phyloP scores from a whole-genome alignment of 1,140 invertebrate genomes.

The Neuroterus valhalla region DNA sequence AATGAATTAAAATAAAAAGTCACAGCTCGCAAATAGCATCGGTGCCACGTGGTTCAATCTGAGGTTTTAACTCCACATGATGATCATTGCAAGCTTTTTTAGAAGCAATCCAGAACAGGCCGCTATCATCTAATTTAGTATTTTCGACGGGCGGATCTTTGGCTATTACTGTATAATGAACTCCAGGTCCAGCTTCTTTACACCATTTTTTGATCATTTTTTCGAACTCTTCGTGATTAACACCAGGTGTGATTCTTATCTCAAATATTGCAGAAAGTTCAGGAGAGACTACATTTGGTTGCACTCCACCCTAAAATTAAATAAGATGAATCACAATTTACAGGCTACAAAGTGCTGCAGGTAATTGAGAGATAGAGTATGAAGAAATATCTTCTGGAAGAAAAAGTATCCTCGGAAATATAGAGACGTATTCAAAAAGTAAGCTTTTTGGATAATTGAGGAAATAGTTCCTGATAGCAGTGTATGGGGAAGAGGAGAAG shows the following conservation, averaged over 20 bases:
- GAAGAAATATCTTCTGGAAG: too few species aligned
- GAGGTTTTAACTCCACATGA: slow-evolving; percentile 77
- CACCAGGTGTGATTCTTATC: slow-evolving; percentile 84
- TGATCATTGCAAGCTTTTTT: slow-evolving; percentile 77
- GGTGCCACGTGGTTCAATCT: slow-evolving; percentile 88
- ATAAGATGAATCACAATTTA: too few species aligned
- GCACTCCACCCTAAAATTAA: slow-evolving; percentile 85
- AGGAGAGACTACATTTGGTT: slow-evolving; percentile 92
- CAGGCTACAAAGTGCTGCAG: too few species aligned
- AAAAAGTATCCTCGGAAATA: too few species aligned
- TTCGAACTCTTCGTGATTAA: slow-evolving; percentile 84
- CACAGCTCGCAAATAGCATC: slow-evolving; percentile 79
- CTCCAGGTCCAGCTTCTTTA: slow-evolving; percentile 86
- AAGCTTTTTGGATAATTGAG: too few species aligned
- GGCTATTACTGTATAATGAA: slow-evolving; percentile 84
- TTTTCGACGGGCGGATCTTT: slow-evolving; percentile 80
- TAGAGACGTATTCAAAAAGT: too few species aligned
- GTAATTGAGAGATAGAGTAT: too few species aligned
- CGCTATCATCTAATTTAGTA: slow-evolving; percentile 81
- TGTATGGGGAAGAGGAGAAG: too few species aligned
- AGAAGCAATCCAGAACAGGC: slow-evolving; percentile 90
- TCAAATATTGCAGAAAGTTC: slow-evolving; percentile 87
- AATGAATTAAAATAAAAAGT: slow-evolving; percentile 22
- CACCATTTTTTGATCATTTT: slow-evolving; percentile 87
- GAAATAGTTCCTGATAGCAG: too few species aligned